Percentiles rank a stretch among this genome's conserved stretches.
phyloP scores from a whole-genome alignment of 2,797 vertebrate species.

The Mycteria americana region DNA sequence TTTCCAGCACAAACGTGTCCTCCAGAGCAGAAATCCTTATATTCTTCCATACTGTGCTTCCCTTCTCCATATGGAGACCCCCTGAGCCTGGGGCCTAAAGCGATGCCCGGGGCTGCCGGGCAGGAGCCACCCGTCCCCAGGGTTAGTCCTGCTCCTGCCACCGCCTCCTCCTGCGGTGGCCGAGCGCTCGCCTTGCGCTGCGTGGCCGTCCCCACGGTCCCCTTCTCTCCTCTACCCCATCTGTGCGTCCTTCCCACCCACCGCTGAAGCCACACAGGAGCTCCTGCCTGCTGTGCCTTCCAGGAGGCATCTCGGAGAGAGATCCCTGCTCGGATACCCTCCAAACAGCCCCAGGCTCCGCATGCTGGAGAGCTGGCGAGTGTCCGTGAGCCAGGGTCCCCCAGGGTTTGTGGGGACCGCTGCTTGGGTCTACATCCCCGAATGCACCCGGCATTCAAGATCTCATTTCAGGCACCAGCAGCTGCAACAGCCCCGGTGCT shows the following conservation, averaged over 20 bases:
- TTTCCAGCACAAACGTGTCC: background rate
- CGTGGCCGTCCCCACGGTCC: rapidly evolving
- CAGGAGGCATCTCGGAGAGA: background rate
- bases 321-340: background rate
- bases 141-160: background rate
- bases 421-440: background rate
- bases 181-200: rapidly evolving
- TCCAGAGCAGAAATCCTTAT: background rate
- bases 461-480: background rate
- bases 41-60: background rate
- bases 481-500: background rate
- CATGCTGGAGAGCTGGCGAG: background rate
- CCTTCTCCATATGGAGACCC: background rate
- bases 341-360: background rate
- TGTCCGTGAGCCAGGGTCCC: background rate
- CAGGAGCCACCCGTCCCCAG: background rate
- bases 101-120: background rate
- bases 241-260: background rate
- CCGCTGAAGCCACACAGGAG: background rate
- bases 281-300: background rate
- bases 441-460: rapidly evolving
- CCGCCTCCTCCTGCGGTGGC: rapidly evolving
- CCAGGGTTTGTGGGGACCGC: background rate
- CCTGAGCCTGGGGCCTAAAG: background rate
- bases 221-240: background rate